Percentiles rank a stretch among this genome's conserved stretches.
phyloP scores from a whole-genome alignment of 2,113 vertebrate genomes.

The Oceanodroma tethys region DNA sequence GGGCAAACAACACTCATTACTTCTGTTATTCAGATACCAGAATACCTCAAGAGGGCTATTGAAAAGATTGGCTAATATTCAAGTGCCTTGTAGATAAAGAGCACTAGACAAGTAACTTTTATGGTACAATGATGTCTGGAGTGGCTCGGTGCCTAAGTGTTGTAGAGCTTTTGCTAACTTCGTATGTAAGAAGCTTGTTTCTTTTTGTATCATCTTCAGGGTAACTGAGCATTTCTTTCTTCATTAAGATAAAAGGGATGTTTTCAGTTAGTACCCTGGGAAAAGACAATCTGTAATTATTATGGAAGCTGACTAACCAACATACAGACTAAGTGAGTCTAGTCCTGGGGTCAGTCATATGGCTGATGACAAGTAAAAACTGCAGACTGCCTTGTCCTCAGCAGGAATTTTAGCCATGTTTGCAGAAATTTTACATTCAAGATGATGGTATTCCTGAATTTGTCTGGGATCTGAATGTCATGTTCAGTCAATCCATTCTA shows the following conservation, averaged over 20 bases:
- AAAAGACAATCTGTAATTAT: conserved; percentile 5
- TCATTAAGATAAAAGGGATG: not conserved
- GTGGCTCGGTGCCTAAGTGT: not conserved
- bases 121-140: not conserved
- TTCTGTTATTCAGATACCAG: conserved; percentile 46
- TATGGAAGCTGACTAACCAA: not conserved
- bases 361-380: not conserved
- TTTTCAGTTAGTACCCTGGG: not conserved
- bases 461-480: not conserved
- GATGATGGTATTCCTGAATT: not conserved
- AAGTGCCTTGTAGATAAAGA: conserved; percentile 42
- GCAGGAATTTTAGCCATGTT: not conserved
- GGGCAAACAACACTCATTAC: conserved; percentile 60
- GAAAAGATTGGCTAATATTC: conserved; percentile 52
- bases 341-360: not conserved
- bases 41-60: conserved; percentile 23
- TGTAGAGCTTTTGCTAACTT: not conserved
- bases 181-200: not conserved
- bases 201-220: not conserved
- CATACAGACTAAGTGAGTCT: not conserved
- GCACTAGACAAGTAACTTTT: not conserved
- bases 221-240: not conserved
- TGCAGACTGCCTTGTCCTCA: not conserved
- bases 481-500: not conserved
- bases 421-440: not conserved